phyloP scores from a whole-genome alignment of 2,888 invertebrate species.

The Dryobota labecula region DNA sequence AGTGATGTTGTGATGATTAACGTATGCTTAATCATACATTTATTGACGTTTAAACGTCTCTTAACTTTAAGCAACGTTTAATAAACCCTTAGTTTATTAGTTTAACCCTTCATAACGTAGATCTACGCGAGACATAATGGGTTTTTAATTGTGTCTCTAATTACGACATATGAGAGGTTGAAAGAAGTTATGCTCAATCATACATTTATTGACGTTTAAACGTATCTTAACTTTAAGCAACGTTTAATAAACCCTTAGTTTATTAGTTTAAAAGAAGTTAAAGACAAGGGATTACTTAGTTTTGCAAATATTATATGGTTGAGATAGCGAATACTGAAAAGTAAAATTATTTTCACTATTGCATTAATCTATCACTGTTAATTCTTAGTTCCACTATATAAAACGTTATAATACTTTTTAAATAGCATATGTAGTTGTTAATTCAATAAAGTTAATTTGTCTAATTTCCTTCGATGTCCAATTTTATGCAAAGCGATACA shows the following conservation, averaged over 20 bases:
- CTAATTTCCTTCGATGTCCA: neutral
- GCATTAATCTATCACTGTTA: neutral
- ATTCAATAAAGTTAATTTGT: neutral
- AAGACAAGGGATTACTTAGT: neutral
- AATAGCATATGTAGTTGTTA: neutral
- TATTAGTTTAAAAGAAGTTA: neutral
- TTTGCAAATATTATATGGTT: neutral
- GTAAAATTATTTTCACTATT: neutral
- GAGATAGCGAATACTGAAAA: neutral
- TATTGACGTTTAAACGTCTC: neutral
- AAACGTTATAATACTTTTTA: neutral
- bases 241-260: neutral
- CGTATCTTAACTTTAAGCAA: neutral
- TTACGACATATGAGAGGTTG: no score
- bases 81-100: no score
- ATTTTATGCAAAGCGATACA: constrained; percentile 12
- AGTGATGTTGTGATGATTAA: neutral
- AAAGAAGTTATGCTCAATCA: no score
- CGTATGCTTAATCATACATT: neutral
- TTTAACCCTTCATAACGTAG: no score
- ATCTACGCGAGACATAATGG: no score
- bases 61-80: neutral
- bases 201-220: neutral
- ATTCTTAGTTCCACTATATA: neutral
- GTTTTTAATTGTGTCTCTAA: no score